Conservation (phyloP, 2,797 vertebrate genomes). For the Malacoraja senta region DNA sequence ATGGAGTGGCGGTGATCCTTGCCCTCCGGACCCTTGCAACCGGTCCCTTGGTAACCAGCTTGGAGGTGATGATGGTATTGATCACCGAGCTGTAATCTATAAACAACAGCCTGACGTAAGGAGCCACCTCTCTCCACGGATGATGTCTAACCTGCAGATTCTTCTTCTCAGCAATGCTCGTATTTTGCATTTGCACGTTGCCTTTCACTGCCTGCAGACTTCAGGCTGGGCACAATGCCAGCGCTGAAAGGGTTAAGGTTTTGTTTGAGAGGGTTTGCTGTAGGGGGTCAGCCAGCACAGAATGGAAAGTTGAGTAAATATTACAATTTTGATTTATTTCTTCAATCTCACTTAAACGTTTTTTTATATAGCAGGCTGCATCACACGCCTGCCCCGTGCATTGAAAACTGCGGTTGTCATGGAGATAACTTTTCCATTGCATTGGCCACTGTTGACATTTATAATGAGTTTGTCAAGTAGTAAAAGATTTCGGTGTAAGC, state of each 20-base stretch:
- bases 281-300: neutral
- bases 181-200: neutral
- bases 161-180: neutral
- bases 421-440: constrained; percentile 24
- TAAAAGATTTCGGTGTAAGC: neutral
- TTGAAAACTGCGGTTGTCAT: neutral
- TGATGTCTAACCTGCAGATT: too few species aligned
- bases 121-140: neutral
- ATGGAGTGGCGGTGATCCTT: too few species aligned
- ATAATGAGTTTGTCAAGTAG: constrained; percentile 23
- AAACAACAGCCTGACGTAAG: too few species aligned
- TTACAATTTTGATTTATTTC: constrained; percentile 3
- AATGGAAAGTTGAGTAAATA: constrained; percentile 21
- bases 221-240: neutral
- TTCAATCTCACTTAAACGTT: constrained; percentile 1
- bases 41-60: too few species aligned
- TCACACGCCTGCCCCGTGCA: neutral
- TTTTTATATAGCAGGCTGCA: neutral
- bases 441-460: neutral
- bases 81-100: too few species aligned
- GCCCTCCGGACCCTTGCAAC: too few species aligned
- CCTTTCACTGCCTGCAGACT: neutral
- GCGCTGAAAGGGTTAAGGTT: neutral
- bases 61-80: too few species aligned
- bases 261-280: neutral